Evolutionary conservation across 2,797 vertebrate species (phyloP).

Genomic region (Malacoctenus gilli): DNA sequence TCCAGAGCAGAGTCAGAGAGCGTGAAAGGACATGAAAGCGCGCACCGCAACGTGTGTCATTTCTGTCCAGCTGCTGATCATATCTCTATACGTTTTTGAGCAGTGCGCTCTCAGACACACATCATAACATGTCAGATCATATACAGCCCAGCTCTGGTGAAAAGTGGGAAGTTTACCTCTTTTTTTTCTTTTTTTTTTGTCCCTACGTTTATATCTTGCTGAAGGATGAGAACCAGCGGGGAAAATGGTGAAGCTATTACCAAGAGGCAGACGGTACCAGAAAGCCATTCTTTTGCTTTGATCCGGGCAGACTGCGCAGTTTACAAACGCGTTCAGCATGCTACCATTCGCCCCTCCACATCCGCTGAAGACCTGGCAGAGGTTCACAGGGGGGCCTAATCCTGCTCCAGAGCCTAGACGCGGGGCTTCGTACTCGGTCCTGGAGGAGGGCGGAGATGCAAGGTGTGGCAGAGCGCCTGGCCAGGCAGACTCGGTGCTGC

Average conservation of each 20-base stretch:
- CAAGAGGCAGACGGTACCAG: conserved; percentile 48
- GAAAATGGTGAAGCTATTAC: conserved; percentile 61
- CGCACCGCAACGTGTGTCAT: neutral
- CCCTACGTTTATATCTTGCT: conserved; percentile 13
- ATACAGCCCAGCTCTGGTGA: conserved; percentile 37
- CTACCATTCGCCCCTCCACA: conserved; percentile 63
- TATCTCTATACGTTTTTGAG: conserved; percentile 56
- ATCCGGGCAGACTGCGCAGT: conserved; percentile 64
- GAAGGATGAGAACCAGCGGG: conserved; percentile 55
- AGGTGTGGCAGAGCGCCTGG: conserved; percentile 47
- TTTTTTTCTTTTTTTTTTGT: conserved; percentile 15
- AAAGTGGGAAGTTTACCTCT: conserved; percentile 25
- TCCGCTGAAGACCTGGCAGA: conserved; percentile 63
- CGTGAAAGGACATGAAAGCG: conserved; percentile 1
- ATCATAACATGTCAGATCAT: conserved; percentile 58
- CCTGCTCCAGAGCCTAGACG: conserved; percentile 50
- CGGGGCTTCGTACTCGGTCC: conserved; percentile 12
- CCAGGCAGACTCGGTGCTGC: conserved; percentile 42
- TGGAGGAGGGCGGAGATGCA: conserved; percentile 8
- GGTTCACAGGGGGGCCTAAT: conserved; percentile 64
- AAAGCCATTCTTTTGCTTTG: conserved; percentile 62
- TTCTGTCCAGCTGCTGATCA: conserved; percentile 49
- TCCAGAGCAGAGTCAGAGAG: conserved; percentile 16
- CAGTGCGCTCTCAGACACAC: conserved; percentile 46
- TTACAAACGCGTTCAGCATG: conserved; percentile 68